These are phyloP conservation scores for Microctenopoma steveboyesi DNA, from an alignment of 2,797 vertebrate species.

Conservation along the genomic window DNA sequence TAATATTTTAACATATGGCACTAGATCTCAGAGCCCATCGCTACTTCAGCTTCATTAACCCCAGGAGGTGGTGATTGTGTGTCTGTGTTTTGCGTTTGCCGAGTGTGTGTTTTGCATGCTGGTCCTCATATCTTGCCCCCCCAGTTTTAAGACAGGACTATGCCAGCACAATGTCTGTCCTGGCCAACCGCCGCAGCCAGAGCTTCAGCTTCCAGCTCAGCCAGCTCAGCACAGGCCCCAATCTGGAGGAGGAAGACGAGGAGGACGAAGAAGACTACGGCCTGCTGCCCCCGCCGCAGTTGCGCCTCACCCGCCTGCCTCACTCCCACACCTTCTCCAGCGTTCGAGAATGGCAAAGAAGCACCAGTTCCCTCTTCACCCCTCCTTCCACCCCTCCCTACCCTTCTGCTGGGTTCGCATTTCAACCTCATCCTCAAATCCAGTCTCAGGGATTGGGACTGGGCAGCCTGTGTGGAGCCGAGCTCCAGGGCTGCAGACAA, in stretches of 20 bases:
- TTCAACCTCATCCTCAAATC: conserved; percentile 62
- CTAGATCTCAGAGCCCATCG: conserved; percentile 80
- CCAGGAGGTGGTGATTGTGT: conserved; percentile 66
- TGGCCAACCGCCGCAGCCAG: conserved; percentile 86
- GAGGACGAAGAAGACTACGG: conserved; percentile 91
- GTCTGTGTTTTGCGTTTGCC: conserved; percentile 21
- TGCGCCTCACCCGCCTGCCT: conserved; percentile 88
- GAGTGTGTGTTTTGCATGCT: conserved; percentile 21
- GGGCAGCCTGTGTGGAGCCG: conserved; percentile 81
- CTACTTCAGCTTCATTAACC: conserved; percentile 83
- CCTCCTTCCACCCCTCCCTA: conserved; percentile 81
- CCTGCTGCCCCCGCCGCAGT: conserved; percentile 89
- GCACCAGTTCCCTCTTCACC: conserved; percentile 84
- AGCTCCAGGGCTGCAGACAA: conserved; percentile 82
- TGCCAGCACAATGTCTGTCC: conserved; percentile 85
- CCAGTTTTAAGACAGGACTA: conserved; percentile 95
- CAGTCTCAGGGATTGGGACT: conserved; percentile 31
- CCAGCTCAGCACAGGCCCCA: conserved; percentile 82
- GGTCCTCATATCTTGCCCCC: conserved; percentile 52
- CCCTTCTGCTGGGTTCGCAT: conserved; percentile 82
- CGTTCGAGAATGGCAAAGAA: conserved; percentile 89
- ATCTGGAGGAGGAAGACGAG: conserved; percentile 88
- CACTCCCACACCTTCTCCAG: conserved; percentile 95
- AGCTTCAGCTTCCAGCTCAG: conserved; percentile 78
- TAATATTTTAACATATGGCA: conserved; percentile 69